These are phyloP conservation scores for Hiodon tergisus DNA, from an alignment of 2,113 vertebrate genomes.

Conservation along the genomic window DNA sequence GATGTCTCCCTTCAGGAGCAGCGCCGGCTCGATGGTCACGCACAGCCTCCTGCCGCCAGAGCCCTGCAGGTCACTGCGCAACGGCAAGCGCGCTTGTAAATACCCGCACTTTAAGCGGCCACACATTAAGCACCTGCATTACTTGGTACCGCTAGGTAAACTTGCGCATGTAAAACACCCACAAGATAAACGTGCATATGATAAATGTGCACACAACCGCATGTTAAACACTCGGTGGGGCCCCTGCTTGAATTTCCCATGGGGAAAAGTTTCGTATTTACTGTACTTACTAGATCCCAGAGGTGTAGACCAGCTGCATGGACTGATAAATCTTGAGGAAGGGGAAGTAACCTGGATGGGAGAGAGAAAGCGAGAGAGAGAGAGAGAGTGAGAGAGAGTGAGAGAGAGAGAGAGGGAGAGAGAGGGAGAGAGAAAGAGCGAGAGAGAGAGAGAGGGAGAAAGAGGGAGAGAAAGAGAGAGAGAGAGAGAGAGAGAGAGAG, in stretches of 20 bases:
- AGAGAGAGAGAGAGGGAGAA: conserved; percentile 15
- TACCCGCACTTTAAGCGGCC: background rate
- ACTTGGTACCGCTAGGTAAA: no score
- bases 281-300: conserved; percentile 83
- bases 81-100: conserved; percentile 1
- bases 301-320: conserved; percentile 89
- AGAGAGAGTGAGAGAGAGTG: background rate
- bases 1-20: conserved; percentile 86
- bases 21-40: conserved; percentile 80
- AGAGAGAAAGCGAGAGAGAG: conserved; percentile 15
- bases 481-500: conserved; percentile 10
- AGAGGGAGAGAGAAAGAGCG: no score
- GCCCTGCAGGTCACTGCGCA: conserved; percentile 62
- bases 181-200: no score
- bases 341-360: conserved; percentile 71
- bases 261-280: background rate
- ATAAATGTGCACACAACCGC: no score
- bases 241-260: no score
- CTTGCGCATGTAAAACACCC: no score
- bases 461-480: background rate
- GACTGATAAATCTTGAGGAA: conserved; percentile 93
- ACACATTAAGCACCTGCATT: background rate
- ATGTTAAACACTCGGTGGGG: no score
- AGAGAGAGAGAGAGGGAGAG: conserved; percentile 17
- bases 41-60: conserved; percentile 67